phyloP scores from a whole-genome alignment of 2,113 vertebrate species.

The Lophura nycthemera region DNA sequence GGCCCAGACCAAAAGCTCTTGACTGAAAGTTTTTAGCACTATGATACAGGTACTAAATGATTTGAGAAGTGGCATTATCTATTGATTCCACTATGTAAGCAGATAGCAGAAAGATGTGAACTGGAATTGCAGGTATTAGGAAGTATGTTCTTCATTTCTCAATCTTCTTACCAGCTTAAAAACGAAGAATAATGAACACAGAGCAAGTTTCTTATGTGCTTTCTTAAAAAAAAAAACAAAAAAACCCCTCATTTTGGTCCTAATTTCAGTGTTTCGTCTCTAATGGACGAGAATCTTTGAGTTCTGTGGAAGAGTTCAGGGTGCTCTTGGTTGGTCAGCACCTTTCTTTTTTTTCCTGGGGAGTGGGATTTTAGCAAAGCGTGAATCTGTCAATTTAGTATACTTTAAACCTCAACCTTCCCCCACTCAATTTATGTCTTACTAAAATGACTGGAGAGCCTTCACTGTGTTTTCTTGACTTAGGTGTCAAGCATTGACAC shows the following conservation, averaged over 20 bases:
- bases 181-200: background rate
- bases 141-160: background rate
- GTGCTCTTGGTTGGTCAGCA: background rate
- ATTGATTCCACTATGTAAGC: background rate
- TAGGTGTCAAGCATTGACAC: background rate
- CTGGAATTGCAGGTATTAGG: background rate
- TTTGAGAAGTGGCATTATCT: background rate
- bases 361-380: background rate
- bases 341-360: background rate
- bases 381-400: background rate
- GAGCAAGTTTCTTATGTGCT: background rate
- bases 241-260: background rate
- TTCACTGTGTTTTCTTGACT: background rate
- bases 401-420: background rate
- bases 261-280: background rate
- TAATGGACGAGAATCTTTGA: background rate
- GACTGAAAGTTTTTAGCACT: background rate
- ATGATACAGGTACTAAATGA: accelerated
- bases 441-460: background rate
- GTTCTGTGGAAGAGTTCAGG: background rate
- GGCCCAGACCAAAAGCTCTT: background rate
- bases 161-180: background rate
- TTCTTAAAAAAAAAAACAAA: background rate
- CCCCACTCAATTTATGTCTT: background rate
- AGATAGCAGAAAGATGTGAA: background rate